phyloP scores from a whole-genome alignment of 2,888 invertebrate species.

The Enchytraeus crypticus region DNA sequence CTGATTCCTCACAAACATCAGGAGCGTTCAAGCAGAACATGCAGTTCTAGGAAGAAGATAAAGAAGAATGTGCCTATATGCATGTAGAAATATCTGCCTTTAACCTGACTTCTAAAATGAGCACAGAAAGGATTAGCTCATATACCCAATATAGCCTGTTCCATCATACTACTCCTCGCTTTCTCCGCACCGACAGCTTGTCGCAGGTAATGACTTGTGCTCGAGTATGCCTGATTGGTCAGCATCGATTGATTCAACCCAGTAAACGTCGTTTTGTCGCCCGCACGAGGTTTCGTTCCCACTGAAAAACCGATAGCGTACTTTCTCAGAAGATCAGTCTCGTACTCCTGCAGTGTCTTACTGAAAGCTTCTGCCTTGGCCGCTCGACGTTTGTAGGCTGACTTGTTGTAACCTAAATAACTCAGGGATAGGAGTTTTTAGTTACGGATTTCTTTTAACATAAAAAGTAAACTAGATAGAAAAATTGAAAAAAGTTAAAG shows the following conservation, averaged over 20 bases:
- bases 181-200: conserved; percentile 42
- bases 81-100: too few species aligned
- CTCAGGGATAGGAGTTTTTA: too few species aligned
- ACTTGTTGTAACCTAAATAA: not conserved
- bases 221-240: conserved; percentile 32
- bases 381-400: not conserved
- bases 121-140: too few species aligned
- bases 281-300: not conserved
- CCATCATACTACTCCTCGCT: conserved; percentile 3
- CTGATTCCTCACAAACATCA: too few species aligned
- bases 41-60: too few species aligned
- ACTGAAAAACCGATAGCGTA: not conserved
- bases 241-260: not conserved
- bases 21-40: too few species aligned
- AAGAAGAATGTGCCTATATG: too few species aligned
- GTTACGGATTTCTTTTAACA: too few species aligned
- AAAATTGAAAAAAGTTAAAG: too few species aligned
- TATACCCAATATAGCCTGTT: too few species aligned
- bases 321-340: not conserved
- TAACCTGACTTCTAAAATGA: too few species aligned
- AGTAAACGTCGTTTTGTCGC: not conserved
- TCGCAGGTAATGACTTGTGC: conserved; percentile 40
- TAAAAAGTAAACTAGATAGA: too few species aligned
- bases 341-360: not conserved
- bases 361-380: not conserved